Evolutionary conservation across 2,888 invertebrate species (phyloP), one percentile per base, ranked within the genome.

Genomic region (Sarcophaga variegata): DNA sequence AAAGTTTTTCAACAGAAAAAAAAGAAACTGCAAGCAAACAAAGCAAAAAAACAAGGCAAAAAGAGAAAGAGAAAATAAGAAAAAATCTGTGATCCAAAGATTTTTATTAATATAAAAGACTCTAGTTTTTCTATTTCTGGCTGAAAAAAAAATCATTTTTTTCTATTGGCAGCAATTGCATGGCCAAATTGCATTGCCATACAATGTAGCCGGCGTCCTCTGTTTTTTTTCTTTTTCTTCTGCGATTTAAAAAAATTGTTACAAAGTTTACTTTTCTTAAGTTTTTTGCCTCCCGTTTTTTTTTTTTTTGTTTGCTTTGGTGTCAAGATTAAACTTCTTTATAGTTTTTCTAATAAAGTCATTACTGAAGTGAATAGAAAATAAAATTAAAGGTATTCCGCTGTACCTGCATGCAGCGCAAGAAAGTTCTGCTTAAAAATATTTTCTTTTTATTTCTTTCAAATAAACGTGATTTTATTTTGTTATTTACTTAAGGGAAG

Each of bases 311-410:
- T 80, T 62, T 54, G 60, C 83, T 80, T 83, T 74, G 72, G 62
- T 82, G 71, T 86, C 76, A 83, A 81, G 67, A 81, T 81, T 74
- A 78, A 81, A 81, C 17, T 78, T 81, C 17, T 85, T 74, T 84
- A 79, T 74, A 81, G 81, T 81, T 87, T 83, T 79, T 81, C 54
- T 71, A 87, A 87, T 87, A 84, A 87, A 81, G 81, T 87, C 86
- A 87, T 87, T 87, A 87, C 78, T 67, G 49, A 71, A 37, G 66
- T 81, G 67, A 69, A 83, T 77, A 69, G 79, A 66, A 60, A 81
- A 84, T 78, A 78, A 81, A 81, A 87, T 84, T 83, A 81, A 87
- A 87, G 84, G 84, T 81, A 78, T 87, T 87, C 71, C 64, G 37
- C 37, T 69, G 49, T 62, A 54, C 17, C 54, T 54, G 54, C 17